Evolutionary conservation across 2,888 invertebrate genomes (phyloP).

Genomic region (Colletes collaris): DNA sequence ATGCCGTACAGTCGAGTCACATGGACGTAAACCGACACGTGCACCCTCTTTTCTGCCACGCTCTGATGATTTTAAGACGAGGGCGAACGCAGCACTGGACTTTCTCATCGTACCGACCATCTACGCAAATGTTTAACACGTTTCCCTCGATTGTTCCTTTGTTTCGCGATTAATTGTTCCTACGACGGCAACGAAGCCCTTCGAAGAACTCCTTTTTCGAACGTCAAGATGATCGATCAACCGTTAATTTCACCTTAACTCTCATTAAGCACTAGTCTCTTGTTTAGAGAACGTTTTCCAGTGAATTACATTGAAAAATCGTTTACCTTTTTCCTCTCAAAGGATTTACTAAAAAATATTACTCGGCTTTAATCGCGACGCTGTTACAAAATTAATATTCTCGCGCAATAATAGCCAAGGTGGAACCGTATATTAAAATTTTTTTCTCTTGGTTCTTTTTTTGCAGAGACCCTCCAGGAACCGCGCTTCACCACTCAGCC

Average conservation of each 20-base stretch:
- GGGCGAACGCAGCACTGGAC: conserved; percentile 36
- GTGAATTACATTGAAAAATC: too few relatives aligned
- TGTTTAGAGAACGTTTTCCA: too few relatives aligned
- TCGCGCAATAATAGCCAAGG: too few relatives aligned
- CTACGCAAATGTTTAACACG: conserved; percentile 9
- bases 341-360: too few relatives aligned
- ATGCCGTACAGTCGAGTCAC: conserved; percentile 73
- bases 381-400: too few relatives aligned
- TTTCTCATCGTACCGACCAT: conserved; percentile 27
- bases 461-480: conserved; percentile 89
- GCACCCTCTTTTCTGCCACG: conserved; percentile 69
- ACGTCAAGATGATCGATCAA: too few relatives aligned
- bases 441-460: conserved; percentile 52
- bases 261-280: too few relatives aligned
- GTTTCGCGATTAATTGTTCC: not conserved
- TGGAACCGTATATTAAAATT: conserved; percentile 10
- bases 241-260: too few relatives aligned
- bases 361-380: too few relatives aligned
- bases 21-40: conserved; percentile 71
- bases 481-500: conserved; percentile 95
- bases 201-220: not conserved
- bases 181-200: not conserved
- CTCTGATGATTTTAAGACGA: conserved; percentile 69
- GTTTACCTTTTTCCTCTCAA: too few relatives aligned
- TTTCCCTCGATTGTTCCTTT: conserved; percentile 31